Evolutionary conservation across 2,888 invertebrate species (phyloP), one percentile per base, ranked within the genome.

Genomic region (Leptinotarsa juncta): DNA sequence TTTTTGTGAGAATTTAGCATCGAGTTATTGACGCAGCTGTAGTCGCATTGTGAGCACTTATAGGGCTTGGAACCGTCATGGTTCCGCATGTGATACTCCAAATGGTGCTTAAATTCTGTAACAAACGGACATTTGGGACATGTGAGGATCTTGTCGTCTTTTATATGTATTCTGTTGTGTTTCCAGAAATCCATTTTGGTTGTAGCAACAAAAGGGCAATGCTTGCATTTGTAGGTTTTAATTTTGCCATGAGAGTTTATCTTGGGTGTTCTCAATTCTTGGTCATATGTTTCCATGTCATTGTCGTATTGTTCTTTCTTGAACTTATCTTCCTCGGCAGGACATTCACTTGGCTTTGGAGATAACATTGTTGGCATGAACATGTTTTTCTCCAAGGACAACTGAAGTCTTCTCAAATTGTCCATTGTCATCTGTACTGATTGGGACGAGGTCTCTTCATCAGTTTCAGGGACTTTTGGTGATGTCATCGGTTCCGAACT

Each of bases 1-100:
- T 99, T 99, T 85, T 97, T 92, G 86, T 99, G 99, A 0, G 97
- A 98, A 88, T 97, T 99, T 72, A 99, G 90, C 99, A 99, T 99
- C 0, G 98, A 98, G 87, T 98, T 97, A 89, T 97, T 98, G n/a
- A 98, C 97, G 86, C 98, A 98, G 0, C 93, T 92, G 84, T 97
- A 97, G 20, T 91, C 90, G 87, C 98, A 99, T 85, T 96, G 93
- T 78, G 91, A 91, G 88, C 98, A 99, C 86, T 95, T 95, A 90
- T 96, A 98, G 1, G 99, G 99, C 86, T 99, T 99, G 0, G 95
- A 94, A 55, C 97, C 97, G 83, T 94, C 92, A 88, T 99, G 99
- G 86, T 98, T 98, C 62, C 97, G 91, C 86, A 98, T 91, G 87
- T 98, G 99, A 84, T 99, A 99, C 86, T 99, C 98, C 75, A 99